Evolutionary conservation across 2,113 vertebrate species (phyloP), one percentile per base, ranked within the genome.

Genomic region (Felis chaus): DNA sequence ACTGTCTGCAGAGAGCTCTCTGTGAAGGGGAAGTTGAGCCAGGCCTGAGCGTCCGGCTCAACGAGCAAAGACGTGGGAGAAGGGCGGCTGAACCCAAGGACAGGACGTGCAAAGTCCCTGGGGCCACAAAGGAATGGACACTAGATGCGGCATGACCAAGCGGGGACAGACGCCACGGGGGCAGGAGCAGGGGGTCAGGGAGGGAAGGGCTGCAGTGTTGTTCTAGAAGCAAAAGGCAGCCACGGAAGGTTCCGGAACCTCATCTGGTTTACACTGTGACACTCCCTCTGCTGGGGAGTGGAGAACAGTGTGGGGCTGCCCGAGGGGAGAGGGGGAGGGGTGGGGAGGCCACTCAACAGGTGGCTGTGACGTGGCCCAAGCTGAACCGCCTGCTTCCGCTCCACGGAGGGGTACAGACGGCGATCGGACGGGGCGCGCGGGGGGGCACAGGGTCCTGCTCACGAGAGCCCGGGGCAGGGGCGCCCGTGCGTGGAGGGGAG

Each of bases 21-120:
- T 1, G 0, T 0, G 3, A 12, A 15, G n/a, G 41, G 5, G 66
- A 41, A 11, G 10, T 1, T 7, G 13, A 45, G 66, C 29, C 66
- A 48, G 65, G 74, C 39, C 21, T 5, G 6, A 36, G 73, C 1
- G 7, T 41, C 86, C 29, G n/a, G 66, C 21, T 19, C 66, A 79
- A 12, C 19, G 0, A 5, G 63, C 16, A 6, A 39, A 27, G 39
- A 18, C 3, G 0, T 7, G 79, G n/a, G 29, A 19, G n/a, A 16
- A 36, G 27, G 50, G 36, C 1, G 19, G 1, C 9, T 1, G 1
- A 71, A 45, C 80, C 25, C 3, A 8, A 69, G 15, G 3, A 25
- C 45, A n/a, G 33, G 14, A 23, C 0, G 0, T 9, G 55, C 53
- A 27, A 27, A 81, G 73, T 16, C 29, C 55, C 79, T 1, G 9